These are phyloP conservation scores for Lanius collurio DNA, from an alignment of 2,113 vertebrate species.

Conservation along the genomic window DNA sequence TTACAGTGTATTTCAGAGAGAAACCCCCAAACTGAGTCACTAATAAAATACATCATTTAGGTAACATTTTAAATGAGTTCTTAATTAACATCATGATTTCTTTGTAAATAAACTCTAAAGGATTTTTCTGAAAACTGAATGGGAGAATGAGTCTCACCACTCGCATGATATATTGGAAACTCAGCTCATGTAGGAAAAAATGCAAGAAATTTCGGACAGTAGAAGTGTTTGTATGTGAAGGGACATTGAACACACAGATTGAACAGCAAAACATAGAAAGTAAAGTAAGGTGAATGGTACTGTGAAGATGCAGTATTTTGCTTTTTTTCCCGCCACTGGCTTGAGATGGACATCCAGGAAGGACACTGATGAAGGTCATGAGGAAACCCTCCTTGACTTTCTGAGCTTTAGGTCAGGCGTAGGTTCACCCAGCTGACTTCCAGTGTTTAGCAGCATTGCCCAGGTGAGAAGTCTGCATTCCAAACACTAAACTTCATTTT, in stretches of 20 bases:
- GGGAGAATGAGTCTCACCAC: background rate
- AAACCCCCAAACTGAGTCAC: background rate
- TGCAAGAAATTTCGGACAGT: background rate
- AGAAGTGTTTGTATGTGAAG: background rate
- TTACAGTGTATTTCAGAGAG: background rate
- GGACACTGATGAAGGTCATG: background rate
- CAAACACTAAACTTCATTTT: background rate
- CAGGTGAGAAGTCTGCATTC: background rate
- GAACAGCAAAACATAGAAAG: background rate
- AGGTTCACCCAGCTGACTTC: background rate
- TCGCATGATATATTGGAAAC: background rate
- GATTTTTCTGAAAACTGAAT: constrained; percentile 4
- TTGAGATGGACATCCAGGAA: background rate
- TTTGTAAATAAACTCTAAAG: background rate
- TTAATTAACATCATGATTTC: background rate
- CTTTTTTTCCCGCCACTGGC: background rate
- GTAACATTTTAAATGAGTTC: background rate
- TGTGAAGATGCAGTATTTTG: background rate
- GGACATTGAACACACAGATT: background rate
- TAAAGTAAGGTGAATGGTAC: background rate
- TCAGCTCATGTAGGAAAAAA: background rate
- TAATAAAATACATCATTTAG: constrained; percentile 8
- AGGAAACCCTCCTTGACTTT: background rate
- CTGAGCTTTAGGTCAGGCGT: background rate
- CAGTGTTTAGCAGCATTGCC: background rate